Percentiles rank a stretch among this genome's conserved stretches.
Conservation (phyloP, 2,797 vertebrate genomes). For the Oreochromis mossambicus region DNA sequence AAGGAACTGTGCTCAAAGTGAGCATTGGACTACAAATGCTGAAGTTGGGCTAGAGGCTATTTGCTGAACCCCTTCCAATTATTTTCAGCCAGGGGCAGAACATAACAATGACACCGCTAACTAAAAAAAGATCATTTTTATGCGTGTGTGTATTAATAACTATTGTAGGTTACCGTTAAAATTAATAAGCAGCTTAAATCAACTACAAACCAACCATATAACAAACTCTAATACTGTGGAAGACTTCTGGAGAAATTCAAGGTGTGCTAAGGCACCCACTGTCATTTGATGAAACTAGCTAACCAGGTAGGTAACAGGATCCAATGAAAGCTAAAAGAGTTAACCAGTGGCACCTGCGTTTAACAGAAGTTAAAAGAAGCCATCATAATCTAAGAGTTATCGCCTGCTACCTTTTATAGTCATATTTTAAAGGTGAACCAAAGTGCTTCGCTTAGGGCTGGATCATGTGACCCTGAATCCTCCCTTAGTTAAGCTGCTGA, state of each 20-base stretch:
- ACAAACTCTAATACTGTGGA: not conserved
- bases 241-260: not conserved
- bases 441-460: not conserved
- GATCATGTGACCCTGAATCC: not conserved
- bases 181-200: not conserved
- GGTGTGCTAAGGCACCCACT: accelerated
- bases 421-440: not conserved
- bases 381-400: not conserved
- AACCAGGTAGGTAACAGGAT: not conserved
- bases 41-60: not conserved
- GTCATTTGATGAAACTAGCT: accelerated
- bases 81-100: not conserved
- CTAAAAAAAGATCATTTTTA: accelerated
- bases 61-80: not conserved
- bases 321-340: not conserved
- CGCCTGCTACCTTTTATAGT: not conserved
- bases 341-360: not conserved
- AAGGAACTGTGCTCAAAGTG: not conserved
- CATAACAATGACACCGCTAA: not conserved
- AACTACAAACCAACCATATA: not conserved
- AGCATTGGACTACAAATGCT: not conserved
- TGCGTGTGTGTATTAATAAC: not conserved
- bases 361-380: not conserved
- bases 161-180: not conserved
- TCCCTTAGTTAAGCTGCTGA: not conserved